phyloP scores from a whole-genome alignment of 2,888 invertebrate species.

The Aleiodes leptofemur region DNA sequence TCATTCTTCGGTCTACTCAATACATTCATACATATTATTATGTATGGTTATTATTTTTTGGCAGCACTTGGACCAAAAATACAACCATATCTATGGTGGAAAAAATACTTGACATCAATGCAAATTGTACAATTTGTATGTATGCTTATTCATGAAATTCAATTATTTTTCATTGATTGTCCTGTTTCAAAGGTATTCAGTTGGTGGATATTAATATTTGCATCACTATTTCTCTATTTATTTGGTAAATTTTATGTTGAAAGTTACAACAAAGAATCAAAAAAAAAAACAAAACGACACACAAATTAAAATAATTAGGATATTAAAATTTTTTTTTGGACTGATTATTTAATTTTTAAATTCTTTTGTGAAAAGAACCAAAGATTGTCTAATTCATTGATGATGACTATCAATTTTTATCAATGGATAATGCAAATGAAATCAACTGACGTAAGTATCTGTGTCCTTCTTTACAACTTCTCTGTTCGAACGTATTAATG shows the following conservation, averaged over 20 bases:
- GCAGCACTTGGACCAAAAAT: slow-evolving; percentile 92
- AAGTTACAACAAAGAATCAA: too few relatives aligned
- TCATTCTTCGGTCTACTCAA: slow-evolving; percentile 96
- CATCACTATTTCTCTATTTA: slow-evolving; percentile 77
- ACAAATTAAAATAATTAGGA: too few relatives aligned
- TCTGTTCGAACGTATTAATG: too few relatives aligned
- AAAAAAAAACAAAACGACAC: too few relatives aligned
- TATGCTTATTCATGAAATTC: slow-evolving; percentile 90
- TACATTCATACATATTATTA: slow-evolving; percentile 95
- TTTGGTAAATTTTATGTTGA: slow-evolving; percentile 79
- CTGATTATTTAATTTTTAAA: too few relatives aligned
- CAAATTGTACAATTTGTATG: slow-evolving; percentile 95
- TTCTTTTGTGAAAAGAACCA: too few relatives aligned
- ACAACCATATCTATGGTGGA: slow-evolving; percentile 96
- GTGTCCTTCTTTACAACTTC: too few relatives aligned
- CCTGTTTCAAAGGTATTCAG: slow-evolving; percentile 92
- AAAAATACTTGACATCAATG: slow-evolving; percentile 92
- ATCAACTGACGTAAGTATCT: too few relatives aligned
- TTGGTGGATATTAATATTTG: slow-evolving; percentile 72
- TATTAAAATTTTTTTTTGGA: too few relatives aligned
- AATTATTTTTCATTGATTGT: slow-evolving; percentile 91
- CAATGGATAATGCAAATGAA: too few relatives aligned
- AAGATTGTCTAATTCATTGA: too few relatives aligned
- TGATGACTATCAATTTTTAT: too few relatives aligned
- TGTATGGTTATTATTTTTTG: slow-evolving; percentile 95